These are phyloP conservation scores for Artemia franciscana DNA, from an alignment of 1,140 invertebrate genomes.

Conservation along the genomic window DNA sequence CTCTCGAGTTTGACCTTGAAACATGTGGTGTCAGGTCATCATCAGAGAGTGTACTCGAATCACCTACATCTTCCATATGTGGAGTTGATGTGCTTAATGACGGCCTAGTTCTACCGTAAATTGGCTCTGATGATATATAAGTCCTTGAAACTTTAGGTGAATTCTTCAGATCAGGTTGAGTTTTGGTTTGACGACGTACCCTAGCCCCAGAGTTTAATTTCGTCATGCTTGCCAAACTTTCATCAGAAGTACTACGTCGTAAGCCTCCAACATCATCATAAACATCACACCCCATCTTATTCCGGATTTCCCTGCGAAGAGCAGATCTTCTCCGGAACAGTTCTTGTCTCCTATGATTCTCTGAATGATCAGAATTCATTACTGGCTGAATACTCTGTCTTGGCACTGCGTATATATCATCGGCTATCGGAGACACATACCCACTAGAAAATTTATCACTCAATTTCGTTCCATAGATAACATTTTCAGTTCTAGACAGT, in stretches of 20 bases:
- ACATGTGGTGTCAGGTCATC: constrained; percentile 29
- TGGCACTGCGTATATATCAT: constrained; percentile 12
- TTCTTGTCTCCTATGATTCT: constrained; percentile 24
- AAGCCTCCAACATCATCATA: constrained; percentile 11
- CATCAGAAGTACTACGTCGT: constrained; percentile 22
- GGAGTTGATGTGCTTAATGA: constrained; percentile 18
- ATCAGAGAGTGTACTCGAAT: constrained; percentile 26
- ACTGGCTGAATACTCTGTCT: background rate
- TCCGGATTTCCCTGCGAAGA: constrained; percentile 13
- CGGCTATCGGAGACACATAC: constrained; percentile 1
- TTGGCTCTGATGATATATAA: background rate
- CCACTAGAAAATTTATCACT: background rate
- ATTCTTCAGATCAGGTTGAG: constrained; percentile 12
- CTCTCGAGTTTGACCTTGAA: constrained; percentile 26
- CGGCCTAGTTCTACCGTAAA: background rate
- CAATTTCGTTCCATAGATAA: background rate
- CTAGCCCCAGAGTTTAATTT: background rate
- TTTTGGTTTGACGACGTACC: constrained; percentile 1
- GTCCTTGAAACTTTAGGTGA: constrained; percentile 11
- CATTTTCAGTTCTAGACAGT: background rate
- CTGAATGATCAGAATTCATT: background rate
- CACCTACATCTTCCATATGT: constrained; percentile 20
- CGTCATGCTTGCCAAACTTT: constrained; percentile 17
- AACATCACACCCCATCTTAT: background rate
- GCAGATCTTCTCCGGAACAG: constrained; percentile 26